Percentiles rank a stretch among this genome's conserved stretches.
Conservation (phyloP, 2,888 invertebrate species). For the Chloroclystis v-ata region DNA sequence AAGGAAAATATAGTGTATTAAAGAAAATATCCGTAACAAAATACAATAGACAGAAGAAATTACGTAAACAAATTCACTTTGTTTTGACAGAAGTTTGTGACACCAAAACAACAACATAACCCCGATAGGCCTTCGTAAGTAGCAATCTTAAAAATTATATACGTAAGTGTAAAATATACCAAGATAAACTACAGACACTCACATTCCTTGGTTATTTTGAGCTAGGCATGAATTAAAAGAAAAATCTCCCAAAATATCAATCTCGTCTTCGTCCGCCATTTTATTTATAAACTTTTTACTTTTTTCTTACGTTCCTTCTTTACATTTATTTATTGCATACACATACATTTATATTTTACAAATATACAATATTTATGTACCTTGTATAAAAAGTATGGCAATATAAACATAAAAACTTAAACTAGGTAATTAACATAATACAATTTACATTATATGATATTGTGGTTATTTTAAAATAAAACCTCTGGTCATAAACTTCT, state of each 20-base stretch:
- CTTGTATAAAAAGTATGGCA: no score
- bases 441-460: no score
- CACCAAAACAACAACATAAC: conserved; percentile 32
- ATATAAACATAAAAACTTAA: no score
- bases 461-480: no score
- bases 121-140: background rate
- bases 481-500: no score
- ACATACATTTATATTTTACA: no score
- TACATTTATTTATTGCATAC: background rate
- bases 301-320: background rate
- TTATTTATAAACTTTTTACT: conserved; percentile 30
- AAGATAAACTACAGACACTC: conserved; percentile 42
- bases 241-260: conserved; percentile 85
- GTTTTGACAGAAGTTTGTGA: conserved; percentile 35
- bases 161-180: background rate
- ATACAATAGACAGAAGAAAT: no score
- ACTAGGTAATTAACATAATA: no score
- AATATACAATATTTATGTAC: no score
- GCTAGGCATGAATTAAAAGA: conserved; percentile 81
- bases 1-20: no score
- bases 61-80: conserved; percentile 19
- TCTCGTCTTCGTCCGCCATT: conserved; percentile 85
- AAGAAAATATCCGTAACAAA: no score
- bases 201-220: conserved; percentile 80
- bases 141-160: background rate